phyloP scores from a whole-genome alignment of 1,140 invertebrate species.

The Drosophila ananassae region DNA sequence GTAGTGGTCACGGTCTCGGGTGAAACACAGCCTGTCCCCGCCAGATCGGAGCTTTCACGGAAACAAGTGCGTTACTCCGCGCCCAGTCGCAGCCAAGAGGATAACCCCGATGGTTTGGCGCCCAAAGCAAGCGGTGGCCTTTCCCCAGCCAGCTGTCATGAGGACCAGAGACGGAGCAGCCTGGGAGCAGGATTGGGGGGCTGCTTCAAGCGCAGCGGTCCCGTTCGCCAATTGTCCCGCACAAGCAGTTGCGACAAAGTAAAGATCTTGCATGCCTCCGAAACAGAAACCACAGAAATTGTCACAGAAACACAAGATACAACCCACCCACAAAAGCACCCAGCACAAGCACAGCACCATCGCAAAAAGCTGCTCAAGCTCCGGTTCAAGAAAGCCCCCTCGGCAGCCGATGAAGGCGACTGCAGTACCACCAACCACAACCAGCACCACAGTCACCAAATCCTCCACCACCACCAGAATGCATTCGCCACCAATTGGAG shows the following conservation, averaged over 20 bases:
- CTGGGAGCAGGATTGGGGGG: conserved; percentile 15
- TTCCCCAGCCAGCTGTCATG: conserved; percentile 7
- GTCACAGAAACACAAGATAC: conserved; percentile 35
- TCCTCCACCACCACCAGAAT: conserved; percentile 21
- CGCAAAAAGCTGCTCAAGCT: conserved; percentile 44
- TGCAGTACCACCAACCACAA: conserved; percentile 40
- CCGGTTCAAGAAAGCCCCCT: conserved; percentile 41
- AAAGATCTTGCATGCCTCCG: conserved; percentile 72
- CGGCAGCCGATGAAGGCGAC: conserved; percentile 12
- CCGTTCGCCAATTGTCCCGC: conserved; percentile 66
- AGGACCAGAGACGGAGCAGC: conserved; percentile 18
- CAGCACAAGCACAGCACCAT: conserved; percentile 39
- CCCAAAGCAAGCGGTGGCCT: conserved; percentile 7
- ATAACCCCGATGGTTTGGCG: conserved; percentile 38
- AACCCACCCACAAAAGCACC: conserved; percentile 29
- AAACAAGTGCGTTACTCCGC: conserved; percentile 69
- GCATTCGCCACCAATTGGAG: conserved; percentile 71
- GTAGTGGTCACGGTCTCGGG: conserved; percentile 52
- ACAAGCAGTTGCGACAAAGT: conserved; percentile 75
- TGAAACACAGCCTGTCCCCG: conserved; percentile 17
- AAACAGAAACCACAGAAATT: conserved; percentile 15
- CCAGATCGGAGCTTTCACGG: conserved; percentile 8
- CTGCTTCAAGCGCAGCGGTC: conserved; percentile 39
- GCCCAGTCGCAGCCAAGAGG: conserved; percentile 29
- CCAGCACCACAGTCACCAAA: conserved; percentile 36